A percentile compares a stretch with the other conserved stretches of the same genome.
phyloP scores from a whole-genome alignment of 92 coral and sea anemone genomes.

The Zoanthus sansibaricus region DNA sequence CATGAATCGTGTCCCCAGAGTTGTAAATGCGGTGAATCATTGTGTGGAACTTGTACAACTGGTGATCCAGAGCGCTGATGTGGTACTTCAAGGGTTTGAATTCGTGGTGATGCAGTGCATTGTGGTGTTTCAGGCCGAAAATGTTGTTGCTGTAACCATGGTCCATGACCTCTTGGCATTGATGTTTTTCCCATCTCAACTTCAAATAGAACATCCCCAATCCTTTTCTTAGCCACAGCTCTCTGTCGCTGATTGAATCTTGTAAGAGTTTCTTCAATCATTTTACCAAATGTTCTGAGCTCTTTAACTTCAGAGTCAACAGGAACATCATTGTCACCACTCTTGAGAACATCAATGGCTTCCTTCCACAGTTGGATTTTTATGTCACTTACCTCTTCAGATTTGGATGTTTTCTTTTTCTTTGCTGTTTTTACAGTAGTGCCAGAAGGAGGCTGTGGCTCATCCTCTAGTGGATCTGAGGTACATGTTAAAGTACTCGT shows the following conservation, averaged over 20 bases:
- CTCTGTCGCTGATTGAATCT: slow-evolving; percentile 42
- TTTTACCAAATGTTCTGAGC: background rate
- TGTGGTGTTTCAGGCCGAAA: no score
- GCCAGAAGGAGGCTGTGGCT: no score
- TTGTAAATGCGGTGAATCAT: no score
- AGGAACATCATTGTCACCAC: background rate
- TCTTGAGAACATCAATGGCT: slow-evolving; percentile 39
- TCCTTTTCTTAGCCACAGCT: slow-evolving; percentile 29
- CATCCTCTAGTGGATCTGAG: no score
- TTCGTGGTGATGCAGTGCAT: no score
- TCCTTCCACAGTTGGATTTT: slow-evolving; percentile 25
- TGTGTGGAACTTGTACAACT: no score
- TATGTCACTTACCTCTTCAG: background rate
- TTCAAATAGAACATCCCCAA: slow-evolving; percentile 50
- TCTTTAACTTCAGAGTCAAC: background rate
- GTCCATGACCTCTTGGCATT: no score
- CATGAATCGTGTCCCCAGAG: no score
- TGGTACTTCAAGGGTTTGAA: no score
- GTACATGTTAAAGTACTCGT: no score
- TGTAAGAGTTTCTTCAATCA: slow-evolving; percentile 33
- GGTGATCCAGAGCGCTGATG: no score
- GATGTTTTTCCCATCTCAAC: slow-evolving; percentile 15
- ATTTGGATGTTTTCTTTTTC: background rate
- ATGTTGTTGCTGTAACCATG: no score
- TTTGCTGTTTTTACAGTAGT: background rate